Percentiles rank a stretch among this genome's conserved stretches.
Conservation (phyloP, 1,140 invertebrate genomes). For the Sesamia nonagrioides region DNA sequence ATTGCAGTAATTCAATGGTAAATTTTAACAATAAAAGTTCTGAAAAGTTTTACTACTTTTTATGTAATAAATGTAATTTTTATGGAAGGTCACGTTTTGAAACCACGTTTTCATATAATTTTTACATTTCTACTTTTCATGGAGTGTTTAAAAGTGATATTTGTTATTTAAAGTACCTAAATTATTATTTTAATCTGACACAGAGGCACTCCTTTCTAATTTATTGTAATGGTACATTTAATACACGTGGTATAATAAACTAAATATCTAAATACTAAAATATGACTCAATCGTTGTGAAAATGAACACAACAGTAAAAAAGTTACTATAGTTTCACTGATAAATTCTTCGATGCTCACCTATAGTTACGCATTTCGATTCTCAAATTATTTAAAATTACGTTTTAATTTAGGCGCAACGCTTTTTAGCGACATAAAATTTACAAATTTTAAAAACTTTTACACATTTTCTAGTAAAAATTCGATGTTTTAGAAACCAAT, state of each 20-base stretch:
- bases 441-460: neutral
- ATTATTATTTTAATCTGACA: slow-evolving; percentile 14
- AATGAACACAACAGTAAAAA: slow-evolving; percentile 65
- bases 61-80: neutral
- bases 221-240: slow-evolving; percentile 43
- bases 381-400: slow-evolving; percentile 23
- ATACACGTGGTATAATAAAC: slow-evolving; percentile 58
- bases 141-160: slow-evolving; percentile 10
- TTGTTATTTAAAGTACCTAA: slow-evolving; percentile 24
- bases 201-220: slow-evolving; percentile 42
- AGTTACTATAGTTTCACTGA: slow-evolving; percentile 28
- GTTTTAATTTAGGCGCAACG: slow-evolving; percentile 16
- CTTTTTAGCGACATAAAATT: neutral
- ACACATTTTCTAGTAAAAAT: slow-evolving; percentile 24
- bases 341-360: slow-evolving; percentile 2
- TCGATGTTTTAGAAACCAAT: slow-evolving; percentile 43
- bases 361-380: neutral
- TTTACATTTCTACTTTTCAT: slow-evolving; percentile 32
- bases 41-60: slow-evolving; percentile 2
- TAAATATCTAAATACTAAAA: slow-evolving; percentile 65
- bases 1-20: too few species aligned
- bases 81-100: neutral
- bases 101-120: slow-evolving; percentile 16
- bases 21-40: too few species aligned
- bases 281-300: slow-evolving; percentile 74